Evolutionary conservation across 2,113 vertebrate species (phyloP).

Genomic region (Abramis brama): DNA sequence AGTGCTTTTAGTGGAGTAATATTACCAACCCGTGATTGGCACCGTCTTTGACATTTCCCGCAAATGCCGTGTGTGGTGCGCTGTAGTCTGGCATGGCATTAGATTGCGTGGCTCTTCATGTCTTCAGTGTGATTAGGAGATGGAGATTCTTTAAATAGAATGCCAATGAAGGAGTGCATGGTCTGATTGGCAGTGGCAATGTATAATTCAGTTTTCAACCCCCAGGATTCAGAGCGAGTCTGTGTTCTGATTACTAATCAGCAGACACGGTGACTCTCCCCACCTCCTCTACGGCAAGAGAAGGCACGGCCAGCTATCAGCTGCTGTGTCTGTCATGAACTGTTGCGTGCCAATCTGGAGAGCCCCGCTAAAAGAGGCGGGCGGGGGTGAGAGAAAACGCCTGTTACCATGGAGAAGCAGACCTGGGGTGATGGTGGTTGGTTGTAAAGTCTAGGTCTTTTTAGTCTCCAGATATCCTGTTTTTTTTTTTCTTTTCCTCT

Average conservation of each 20-base stretch:
- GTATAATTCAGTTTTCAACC: conserved; percentile 60
- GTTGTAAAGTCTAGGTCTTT: conserved; percentile 38
- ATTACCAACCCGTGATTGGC: conserved; percentile 39
- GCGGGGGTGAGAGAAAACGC: conserved; percentile 46
- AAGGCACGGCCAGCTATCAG: conserved; percentile 45
- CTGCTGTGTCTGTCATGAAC: conserved; percentile 57
- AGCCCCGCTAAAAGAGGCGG: conserved; percentile 11
- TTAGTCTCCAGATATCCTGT: conserved; percentile 32
- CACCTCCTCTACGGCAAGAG: conserved; percentile 39
- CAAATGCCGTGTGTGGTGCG: conserved; percentile 45
- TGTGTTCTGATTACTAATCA: conserved; percentile 63
- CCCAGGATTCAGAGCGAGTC: conserved; percentile 53
- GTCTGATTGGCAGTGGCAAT: conserved; percentile 59
- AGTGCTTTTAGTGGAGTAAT: conserved; percentile 27
- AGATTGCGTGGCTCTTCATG: conserved; percentile 49
- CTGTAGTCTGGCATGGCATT: conserved; percentile 47
- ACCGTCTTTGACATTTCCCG: conserved; percentile 50
- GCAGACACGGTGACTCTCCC: conserved; percentile 43
- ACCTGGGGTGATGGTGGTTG: conserved; percentile 59
- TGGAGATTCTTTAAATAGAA: conserved; percentile 58
- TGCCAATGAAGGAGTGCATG: conserved; percentile 49
- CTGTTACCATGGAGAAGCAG: conserved; percentile 61
- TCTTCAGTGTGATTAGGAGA: conserved; percentile 43
- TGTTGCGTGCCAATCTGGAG: conserved; percentile 55
- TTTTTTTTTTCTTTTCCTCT: conserved; percentile 23